Conservation (phyloP, 2,888 invertebrate species). For the Myopa testacea region DNA sequence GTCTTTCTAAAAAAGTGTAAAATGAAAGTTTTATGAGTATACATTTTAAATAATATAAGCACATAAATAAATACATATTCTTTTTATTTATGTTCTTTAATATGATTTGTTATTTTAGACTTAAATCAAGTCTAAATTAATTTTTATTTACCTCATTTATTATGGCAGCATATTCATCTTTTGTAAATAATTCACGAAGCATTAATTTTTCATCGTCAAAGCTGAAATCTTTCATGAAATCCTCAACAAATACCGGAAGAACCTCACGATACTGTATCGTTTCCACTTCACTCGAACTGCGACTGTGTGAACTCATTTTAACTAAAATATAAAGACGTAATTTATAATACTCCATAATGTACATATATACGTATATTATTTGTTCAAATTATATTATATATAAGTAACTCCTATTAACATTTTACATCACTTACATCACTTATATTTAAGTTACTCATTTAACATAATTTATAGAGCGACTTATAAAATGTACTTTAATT, state of each 20-base stretch:
- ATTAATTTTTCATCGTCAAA: conserved; percentile 51
- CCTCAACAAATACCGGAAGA: conserved; percentile 50
- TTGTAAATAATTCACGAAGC: conserved; percentile 41
- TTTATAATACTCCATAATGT: not conserved
- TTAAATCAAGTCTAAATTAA: not conserved
- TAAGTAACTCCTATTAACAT: no score
- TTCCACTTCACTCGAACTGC: conserved; percentile 55
- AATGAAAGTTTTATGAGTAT: no score
- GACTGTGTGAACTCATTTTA: conserved; percentile 53
- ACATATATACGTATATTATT: no score
- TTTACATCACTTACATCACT: no score
- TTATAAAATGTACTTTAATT: no score
- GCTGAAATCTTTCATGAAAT: conserved; percentile 52
- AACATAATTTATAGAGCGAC: no score
- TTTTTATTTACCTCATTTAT: conserved; percentile 42
- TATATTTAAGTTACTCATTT: no score
- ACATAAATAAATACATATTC: not conserved
- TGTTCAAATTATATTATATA: no score
- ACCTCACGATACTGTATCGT: conserved; percentile 50
- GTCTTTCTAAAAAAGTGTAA: conserved; percentile 42
- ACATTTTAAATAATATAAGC: no score
- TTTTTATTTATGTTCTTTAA: not conserved
- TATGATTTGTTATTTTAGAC: no score
- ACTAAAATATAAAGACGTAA: not conserved
- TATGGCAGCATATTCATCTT: conserved; percentile 44